Base-by-base conservation (phyloP, 2,888 invertebrate genomes). In the Archaeoteleia sp. region DNA sequence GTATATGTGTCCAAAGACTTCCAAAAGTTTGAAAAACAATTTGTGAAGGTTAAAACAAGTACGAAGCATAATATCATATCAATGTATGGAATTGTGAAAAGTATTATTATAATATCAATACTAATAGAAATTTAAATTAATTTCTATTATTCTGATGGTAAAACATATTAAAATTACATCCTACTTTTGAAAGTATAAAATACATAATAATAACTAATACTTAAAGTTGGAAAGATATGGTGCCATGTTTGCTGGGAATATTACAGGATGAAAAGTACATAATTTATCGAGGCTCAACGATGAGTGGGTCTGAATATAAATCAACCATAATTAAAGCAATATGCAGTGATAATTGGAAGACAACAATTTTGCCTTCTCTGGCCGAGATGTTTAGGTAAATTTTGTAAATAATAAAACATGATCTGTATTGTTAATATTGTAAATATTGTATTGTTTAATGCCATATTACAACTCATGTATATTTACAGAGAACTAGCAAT, bases 351-450 rank as follows among this genome's bases (percentile, higher is more conserved):
- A 81, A 86, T 6, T 92, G 91, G 91, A 86, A 87, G 5, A 86
- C 89, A 14, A 83, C 85, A 42, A 89, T 90, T 74, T 80, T 91
- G 51, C 89, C 90, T n/a, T 87, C 90, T 14, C 82, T 92, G 1
- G 87, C 90, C 48, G 87, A 89, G 71, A 91, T 92, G 91, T 92
- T 92, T 79, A 88, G 88, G 92, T 92, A 81, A 82, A 82, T 20
- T 32, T 13, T 15, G 17, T 4, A 35, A 15, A 35, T 14, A n/a
- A n/a, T n/a, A n/a, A 23, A 23, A 13, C 13, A 13, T 13, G 12
- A 13, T n/a, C n/a, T n/a, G n/a, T n/a, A n/a, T n/a, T n/a, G n/a
- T n/a, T n/a, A n/a, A n/a, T n/a, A n/a, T n/a, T n/a, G n/a, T n/a
- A n/a, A n/a, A n/a, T n/a, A n/a, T n/a, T n/a, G n/a, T n/a, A n/a